These are phyloP conservation scores for Platerodrilus igneus DNA, from an alignment of 2,888 invertebrate genomes.

Conservation along the genomic window DNA sequence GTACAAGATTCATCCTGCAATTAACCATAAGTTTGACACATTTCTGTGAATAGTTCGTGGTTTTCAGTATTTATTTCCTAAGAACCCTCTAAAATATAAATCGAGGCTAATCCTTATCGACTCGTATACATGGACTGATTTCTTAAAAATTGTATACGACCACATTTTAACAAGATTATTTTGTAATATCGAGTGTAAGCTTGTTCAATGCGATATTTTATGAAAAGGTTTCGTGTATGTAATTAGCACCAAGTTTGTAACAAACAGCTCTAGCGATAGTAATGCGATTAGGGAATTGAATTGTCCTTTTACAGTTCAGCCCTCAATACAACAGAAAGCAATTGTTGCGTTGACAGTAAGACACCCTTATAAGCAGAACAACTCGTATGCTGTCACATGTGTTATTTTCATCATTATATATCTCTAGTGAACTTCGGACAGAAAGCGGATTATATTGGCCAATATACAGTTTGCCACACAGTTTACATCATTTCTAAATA, in stretches of 20 bases:
- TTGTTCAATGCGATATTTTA: no score
- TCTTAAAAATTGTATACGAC: no score
- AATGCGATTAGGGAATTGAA: slow-evolving; percentile 45
- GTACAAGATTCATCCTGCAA: no score
- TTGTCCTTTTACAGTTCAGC: slow-evolving; percentile 42
- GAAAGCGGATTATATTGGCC: slow-evolving; percentile 48
- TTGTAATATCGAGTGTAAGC: no score
- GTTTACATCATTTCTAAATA: slow-evolving; percentile 6
- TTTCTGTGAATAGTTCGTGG: no score
- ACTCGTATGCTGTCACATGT: slow-evolving; percentile 44
- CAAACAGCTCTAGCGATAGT: slow-evolving; percentile 25
- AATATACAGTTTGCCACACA: slow-evolving; percentile 25
- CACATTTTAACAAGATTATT: no score
- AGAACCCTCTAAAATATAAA: no score
- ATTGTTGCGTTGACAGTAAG: slow-evolving; percentile 49
- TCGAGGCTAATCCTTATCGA: no score
- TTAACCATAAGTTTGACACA: no score
- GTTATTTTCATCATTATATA: slow-evolving; percentile 50
- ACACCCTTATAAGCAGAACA: slow-evolving; percentile 46
- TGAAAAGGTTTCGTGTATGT: slow-evolving; percentile 13
- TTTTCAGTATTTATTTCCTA: no score
- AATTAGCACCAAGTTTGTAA: slow-evolving; percentile 27
- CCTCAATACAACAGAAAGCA: slow-evolving; percentile 38
- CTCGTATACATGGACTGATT: no score
- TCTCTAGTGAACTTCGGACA: slow-evolving; percentile 42